Evolutionary conservation across 2,797 vertebrate species (phyloP).

Genomic region (Distichodus sexfasciatus): DNA sequence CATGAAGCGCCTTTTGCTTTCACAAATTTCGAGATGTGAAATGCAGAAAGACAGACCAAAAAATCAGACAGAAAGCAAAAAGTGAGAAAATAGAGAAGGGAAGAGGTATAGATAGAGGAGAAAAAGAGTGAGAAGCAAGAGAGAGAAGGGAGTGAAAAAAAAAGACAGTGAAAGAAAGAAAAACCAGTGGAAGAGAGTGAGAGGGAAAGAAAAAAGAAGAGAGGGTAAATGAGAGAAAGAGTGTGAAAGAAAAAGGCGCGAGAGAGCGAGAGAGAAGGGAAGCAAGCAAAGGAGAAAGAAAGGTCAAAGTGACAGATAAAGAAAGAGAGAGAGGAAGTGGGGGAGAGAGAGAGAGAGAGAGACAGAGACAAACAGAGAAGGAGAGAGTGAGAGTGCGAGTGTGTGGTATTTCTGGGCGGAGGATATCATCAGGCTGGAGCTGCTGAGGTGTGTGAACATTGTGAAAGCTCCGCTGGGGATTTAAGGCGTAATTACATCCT

Average conservation of each 20-base stretch:
- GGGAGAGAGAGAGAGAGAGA: not conserved
- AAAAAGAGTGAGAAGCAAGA: not conserved
- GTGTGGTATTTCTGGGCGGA: not conserved
- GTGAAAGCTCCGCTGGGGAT: constrained; percentile 22
- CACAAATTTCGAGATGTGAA: too few species aligned
- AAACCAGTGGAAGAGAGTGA: not conserved
- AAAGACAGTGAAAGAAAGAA: not conserved
- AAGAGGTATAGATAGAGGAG: not conserved
- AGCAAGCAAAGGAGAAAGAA: not conserved
- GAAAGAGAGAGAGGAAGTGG: not conserved
- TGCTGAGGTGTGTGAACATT: constrained; percentile 17
- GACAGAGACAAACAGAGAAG: not conserved
- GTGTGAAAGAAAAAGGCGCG: too few species aligned
- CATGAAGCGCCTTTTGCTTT: too few species aligned
- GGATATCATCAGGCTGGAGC: constrained; percentile 5
- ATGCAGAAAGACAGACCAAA: too few species aligned
- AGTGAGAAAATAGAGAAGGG: not conserved
- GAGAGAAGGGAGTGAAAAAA: not conserved
- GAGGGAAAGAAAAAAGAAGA: not conserved
- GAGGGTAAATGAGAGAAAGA: not conserved
- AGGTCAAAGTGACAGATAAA: not conserved
- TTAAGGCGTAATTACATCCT: constrained; percentile 32
- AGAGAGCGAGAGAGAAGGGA: not conserved
- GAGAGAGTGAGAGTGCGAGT: not conserved
- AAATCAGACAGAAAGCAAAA: too few species aligned